Evolutionary conservation across 2,888 invertebrate species (phyloP).

Genomic region (Perdita meconis): DNA sequence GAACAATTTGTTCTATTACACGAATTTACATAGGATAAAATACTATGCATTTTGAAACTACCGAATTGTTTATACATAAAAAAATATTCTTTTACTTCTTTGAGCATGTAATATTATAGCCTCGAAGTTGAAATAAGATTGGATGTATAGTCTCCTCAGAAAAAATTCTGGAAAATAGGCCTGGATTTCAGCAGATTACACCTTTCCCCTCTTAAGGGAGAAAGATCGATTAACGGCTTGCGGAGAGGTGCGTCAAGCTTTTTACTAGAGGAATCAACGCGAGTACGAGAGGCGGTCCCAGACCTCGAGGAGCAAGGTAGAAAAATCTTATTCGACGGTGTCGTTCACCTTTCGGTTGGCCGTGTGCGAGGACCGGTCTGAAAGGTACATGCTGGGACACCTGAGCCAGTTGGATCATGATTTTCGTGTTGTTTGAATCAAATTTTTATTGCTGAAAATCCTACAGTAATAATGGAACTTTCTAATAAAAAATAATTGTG

Average conservation of each 20-base stretch:
- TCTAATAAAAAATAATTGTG: too few relatives aligned
- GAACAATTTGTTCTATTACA: too few relatives aligned
- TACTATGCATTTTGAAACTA: too few relatives aligned
- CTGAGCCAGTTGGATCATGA: constrained; percentile 2
- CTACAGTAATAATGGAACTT: neutral
- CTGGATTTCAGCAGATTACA: too few relatives aligned
- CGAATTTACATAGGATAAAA: too few relatives aligned
- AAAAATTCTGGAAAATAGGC: too few relatives aligned
- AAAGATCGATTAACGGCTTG: constrained; percentile 49
- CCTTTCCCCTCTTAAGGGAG: too few relatives aligned
- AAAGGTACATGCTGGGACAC: constrained; percentile 27
- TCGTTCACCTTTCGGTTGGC: constrained; percentile 60
- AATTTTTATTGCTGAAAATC: neutral
- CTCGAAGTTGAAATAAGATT: too few relatives aligned
- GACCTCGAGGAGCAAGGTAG: constrained; percentile 37
- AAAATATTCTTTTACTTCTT: too few relatives aligned
- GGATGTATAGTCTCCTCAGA: too few relatives aligned
- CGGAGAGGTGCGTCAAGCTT: constrained; percentile 29
- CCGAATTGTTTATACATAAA: too few relatives aligned
- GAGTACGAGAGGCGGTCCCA: constrained; percentile 21
- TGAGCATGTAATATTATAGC: too few relatives aligned
- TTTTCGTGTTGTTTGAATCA: constrained; percentile 7
- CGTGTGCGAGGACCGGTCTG: constrained; percentile 53
- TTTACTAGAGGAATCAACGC: constrained; percentile 25
- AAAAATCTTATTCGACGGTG: constrained; percentile 42